Conservation (phyloP, 2,888 invertebrate genomes). For the Pecten maximus region DNA sequence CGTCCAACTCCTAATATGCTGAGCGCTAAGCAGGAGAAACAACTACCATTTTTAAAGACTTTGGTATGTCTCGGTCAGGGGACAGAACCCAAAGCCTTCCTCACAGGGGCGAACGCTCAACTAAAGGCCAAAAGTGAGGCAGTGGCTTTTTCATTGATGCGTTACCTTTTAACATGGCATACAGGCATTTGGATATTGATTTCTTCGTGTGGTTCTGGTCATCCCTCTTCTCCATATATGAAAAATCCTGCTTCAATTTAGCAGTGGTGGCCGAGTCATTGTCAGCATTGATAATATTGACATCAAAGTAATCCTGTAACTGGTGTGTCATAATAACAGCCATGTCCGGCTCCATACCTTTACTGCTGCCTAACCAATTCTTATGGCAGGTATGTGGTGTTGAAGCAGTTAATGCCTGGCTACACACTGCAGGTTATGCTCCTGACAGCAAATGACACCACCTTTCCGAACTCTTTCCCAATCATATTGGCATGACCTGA, state of each 20-base stretch:
- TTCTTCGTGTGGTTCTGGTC: no score
- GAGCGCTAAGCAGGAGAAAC: no score
- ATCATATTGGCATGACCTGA: background rate
- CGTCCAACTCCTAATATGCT: no score
- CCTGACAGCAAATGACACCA: background rate
- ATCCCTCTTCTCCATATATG: background rate
- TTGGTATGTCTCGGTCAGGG: no score
- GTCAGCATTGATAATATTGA: constrained; percentile 22
- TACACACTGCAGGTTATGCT: constrained; percentile 37
- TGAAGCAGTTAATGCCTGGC: background rate
- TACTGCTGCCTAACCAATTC: constrained; percentile 44
- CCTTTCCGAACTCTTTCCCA: constrained; percentile 17
- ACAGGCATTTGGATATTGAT: no score
- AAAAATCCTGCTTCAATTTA: background rate
- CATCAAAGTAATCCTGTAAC: background rate
- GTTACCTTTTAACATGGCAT: no score
- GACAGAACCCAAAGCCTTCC: no score
- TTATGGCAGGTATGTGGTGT: no score
- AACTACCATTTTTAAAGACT: no score
- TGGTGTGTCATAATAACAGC: background rate
- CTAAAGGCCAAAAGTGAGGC: no score
- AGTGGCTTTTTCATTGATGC: no score
- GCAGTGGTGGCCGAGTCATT: constrained; percentile 35
- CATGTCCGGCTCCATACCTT: constrained; percentile 42
- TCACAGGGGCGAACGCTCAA: no score